Evolutionary conservation across 2,888 invertebrate genomes (phyloP).

Genomic region (Chironomus riparius): DNA sequence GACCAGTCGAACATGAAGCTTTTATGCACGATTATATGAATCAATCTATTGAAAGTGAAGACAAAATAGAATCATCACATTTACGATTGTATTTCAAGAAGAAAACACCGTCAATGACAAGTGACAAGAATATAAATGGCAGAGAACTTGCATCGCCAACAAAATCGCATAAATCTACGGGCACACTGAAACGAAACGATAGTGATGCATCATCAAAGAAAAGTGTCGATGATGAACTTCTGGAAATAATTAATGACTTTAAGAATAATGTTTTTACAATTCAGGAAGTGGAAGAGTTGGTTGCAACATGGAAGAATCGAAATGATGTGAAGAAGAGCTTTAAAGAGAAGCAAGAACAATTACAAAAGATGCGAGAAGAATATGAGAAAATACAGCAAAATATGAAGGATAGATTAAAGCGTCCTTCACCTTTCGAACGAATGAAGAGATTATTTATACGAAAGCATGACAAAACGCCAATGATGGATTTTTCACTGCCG

Average conservation of each 20-base stretch:
- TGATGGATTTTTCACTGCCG: slow-evolving; percentile 6
- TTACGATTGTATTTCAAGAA: slow-evolving; percentile 29
- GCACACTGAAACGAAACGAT: slow-evolving; percentile 38
- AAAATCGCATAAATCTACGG: slow-evolving; percentile 32
- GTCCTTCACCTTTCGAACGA: slow-evolving; percentile 71
- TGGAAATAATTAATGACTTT: slow-evolving; percentile 80
- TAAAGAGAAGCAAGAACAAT: slow-evolving; percentile 74
- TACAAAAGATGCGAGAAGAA: slow-evolving; percentile 68
- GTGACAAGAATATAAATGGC: neutral
- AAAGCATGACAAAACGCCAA: neutral
- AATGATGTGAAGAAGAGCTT: slow-evolving; percentile 80
- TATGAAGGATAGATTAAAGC: slow-evolving; percentile 64
- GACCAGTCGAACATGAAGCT: slow-evolving; percentile 35
- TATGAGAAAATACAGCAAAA: slow-evolving; percentile 74
- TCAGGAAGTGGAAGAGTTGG: slow-evolving; percentile 73
- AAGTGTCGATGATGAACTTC: slow-evolving; percentile 60
- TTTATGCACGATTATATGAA: slow-evolving; percentile 26
- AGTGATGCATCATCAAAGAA: slow-evolving; percentile 36
- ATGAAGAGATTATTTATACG: slow-evolving; percentile 49
- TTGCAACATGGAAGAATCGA: slow-evolving; percentile 77
- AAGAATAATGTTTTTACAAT: slow-evolving; percentile 82
- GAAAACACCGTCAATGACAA: slow-evolving; percentile 25
- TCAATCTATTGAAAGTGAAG: slow-evolving; percentile 26
- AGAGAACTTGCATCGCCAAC: slow-evolving; percentile 11
- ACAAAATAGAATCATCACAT: slow-evolving; percentile 27